Evolutionary conservation across 92 coral and sea anemone species (phyloP), one percentile per base, ranked within the genome.

Genomic region (Pocillopora meandrina): DNA sequence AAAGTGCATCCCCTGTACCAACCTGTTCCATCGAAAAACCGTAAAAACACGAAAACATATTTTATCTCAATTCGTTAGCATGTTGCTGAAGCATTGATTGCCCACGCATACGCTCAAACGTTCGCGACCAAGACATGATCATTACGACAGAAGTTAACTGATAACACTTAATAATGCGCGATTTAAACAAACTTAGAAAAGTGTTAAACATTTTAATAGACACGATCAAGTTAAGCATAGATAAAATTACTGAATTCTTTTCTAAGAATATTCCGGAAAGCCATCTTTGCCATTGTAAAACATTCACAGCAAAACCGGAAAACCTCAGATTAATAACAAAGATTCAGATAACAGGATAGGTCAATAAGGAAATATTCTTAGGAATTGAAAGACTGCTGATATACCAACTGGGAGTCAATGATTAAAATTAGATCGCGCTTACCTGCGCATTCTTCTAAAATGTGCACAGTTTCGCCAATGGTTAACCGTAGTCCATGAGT

Each of bases 391-490:
- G 56, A 1, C 14, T 72, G 14, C 34, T 5, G 7, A 34, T 8
- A 17, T 33, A 69, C 3, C 18, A 2, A 26, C 35, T 31, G 33
- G 9, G 20, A 70, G 23, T 36, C 56, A 18, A 36, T 34, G 6
- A 16, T 11, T 34, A 70, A 2, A 35, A 42, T 42, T 42, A 42
- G 52, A 42, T 42, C 4, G 8, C 61, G 55, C 82, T 62, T 63
- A 96, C 99, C 99, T 56, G 88, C 87, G 76, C 99, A 96, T 83
- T 90, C 94, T 67, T 96, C 99, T 20, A 89, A 92, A 80, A 96
- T 87, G 84, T 96, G 99, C 52, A 96, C 98, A 31, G 98, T 89
- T 34, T 96, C 99, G 15, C 99, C 99, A 62, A 96, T 87, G 63
- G 93, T 90, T 17, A 96, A 89, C 69, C 90, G 94, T 58, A 96